Evolutionary conservation across 2,888 invertebrate species (phyloP), one percentile per base, ranked within the genome.

Genomic region (Stictocephala bisonia): DNA sequence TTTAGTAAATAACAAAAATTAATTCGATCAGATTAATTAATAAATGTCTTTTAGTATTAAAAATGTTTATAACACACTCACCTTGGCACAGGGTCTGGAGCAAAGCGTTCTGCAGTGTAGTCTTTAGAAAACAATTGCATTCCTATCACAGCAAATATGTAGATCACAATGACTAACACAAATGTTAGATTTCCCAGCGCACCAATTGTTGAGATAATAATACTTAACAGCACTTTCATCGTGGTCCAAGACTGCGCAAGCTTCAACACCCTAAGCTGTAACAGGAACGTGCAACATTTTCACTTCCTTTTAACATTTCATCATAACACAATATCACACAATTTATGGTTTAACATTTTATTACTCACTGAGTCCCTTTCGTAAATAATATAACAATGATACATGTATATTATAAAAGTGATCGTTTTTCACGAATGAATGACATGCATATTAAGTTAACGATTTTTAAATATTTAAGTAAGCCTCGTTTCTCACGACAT

Each of bases 171-270:
- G 81, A 95, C 92, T 83, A 98, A 90, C 81, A 98, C 96, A 83
- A 97, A 92, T 76, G 96, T 97, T 82, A 97, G 89, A 86, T 97
- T 97, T 86, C 96, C 97, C 81, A 98, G 89, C 80, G 97, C 97
- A 82, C 97, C 97, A 83, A 97, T 93, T 72, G 97, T 96, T 82
- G 95, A 96, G 85, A 97, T 94, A 84, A 97, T 97, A 84, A 97
- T 97, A 86, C 96, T 95, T 84, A 98, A 90, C 79, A 97, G 89
- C 80, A 97, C 93, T 86, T 96, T 94, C 97, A 98, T 97, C 77
- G 97, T 97, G 80, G 96, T 95, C 97, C 97, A 98, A 51, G 97
- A 96, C 85, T 97, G 97, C 77, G 97, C 97, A 82, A 98, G 88
- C 84, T 97, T 97, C 84, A 98, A 88, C 77, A 98, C 97, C 80